Evolutionary conservation across 2,113 vertebrate genomes (phyloP).

Genomic region (Passer domesticus): DNA sequence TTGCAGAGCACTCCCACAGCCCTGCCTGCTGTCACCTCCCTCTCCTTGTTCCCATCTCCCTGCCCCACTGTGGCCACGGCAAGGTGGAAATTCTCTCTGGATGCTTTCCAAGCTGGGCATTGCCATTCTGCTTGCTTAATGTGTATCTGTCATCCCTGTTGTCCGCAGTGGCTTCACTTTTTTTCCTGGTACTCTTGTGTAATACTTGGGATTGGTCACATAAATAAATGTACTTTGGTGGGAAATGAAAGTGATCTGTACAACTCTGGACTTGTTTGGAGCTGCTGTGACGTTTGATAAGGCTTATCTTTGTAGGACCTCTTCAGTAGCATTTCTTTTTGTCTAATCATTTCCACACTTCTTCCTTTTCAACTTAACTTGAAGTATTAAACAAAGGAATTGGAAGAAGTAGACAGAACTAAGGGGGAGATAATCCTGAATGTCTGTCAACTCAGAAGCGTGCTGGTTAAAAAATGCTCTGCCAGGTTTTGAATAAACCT

Average conservation of each 20-base stretch:
- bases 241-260: not conserved
- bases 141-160: accelerated
- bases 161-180: not conserved
- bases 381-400: not conserved
- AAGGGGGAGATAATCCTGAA: not conserved
- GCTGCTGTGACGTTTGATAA: slow-evolving; percentile 39
- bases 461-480: not conserved
- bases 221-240: not conserved
- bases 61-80: not conserved
- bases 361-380: slow-evolving; percentile 23
- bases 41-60: not conserved
- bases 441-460: not conserved
- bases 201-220: not conserved
- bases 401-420: not conserved
- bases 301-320: not conserved
- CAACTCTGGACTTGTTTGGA: not conserved
- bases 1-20: not conserved
- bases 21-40: not conserved
- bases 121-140: not conserved
- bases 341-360: not conserved
- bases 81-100: not conserved
- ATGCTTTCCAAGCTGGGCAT: not conserved
- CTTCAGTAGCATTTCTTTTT: not conserved
- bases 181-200: not conserved
- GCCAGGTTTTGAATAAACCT: not conserved